Conservation (phyloP, 1,140 invertebrate genomes). For the Trichomalopsis sarcophagae region DNA sequence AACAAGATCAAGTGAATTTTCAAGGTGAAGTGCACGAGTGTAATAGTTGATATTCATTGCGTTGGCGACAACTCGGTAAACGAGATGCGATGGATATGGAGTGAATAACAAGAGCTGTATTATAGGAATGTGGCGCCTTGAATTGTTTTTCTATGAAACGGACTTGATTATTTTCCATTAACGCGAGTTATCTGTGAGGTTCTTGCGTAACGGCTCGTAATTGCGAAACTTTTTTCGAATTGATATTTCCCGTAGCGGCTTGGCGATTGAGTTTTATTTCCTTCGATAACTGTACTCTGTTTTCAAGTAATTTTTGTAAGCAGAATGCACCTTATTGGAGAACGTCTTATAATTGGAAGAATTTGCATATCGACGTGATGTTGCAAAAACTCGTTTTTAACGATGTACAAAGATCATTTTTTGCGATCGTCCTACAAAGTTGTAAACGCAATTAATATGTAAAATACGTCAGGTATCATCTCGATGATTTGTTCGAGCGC, state of each 20-base stretch:
- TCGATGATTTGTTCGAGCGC: not conserved
- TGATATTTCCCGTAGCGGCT: not conserved
- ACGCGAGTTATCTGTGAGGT: not conserved
- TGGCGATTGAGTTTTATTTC: not conserved
- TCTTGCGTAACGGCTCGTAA: not conserved
- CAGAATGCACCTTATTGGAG: no score
- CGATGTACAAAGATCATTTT: no score
- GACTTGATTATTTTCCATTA: not conserved
- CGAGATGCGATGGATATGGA: not conserved
- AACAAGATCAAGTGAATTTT: not conserved
- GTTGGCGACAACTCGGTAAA: not conserved
- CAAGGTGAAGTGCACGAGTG: not conserved
- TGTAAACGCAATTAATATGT: not conserved
- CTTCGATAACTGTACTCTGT: not conserved
- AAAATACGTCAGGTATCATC: not conserved
- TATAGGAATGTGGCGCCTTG: not conserved
- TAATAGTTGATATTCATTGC: not conserved
- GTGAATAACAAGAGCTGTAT: not conserved
- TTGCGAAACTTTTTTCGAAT: not conserved
- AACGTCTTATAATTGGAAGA: no score
- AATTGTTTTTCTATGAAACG: not conserved
- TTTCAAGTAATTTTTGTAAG: not conserved
- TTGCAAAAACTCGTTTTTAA: no score
- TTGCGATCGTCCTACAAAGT: no score
- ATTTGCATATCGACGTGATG: no score